These are phyloP conservation scores for Oryzias celebensis DNA, from an alignment of 2,113 vertebrate species.

Conservation along the genomic window DNA sequence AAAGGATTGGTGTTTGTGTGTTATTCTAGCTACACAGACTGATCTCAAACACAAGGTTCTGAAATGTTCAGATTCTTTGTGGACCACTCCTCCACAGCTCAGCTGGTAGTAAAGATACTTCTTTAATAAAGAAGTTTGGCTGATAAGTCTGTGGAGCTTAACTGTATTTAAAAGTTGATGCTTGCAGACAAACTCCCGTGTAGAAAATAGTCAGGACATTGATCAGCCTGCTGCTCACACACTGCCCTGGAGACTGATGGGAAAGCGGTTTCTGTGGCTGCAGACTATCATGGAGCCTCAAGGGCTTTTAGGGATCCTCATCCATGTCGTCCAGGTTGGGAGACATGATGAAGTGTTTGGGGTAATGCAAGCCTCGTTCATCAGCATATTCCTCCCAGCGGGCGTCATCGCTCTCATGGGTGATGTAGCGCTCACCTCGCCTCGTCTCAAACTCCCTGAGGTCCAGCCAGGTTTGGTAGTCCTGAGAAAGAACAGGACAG, in stretches of 20 bases:
- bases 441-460: conserved; percentile 96
- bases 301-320: conserved; percentile 87
- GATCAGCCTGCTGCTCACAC: neutral
- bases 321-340: conserved; percentile 98
- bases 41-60: no score
- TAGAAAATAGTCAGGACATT: no score
- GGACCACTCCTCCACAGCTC: no score
- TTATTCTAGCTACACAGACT: no score
- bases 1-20: no score
- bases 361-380: conserved; percentile 80
- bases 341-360: conserved; percentile 97
- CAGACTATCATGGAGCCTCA: neutral
- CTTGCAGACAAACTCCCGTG: no score
- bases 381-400: conserved; percentile 94
- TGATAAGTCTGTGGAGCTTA: no score
- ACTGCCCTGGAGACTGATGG: neutral
- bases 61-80: no score
- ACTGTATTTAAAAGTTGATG: no score
- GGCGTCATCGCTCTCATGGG: conserved; percentile 94
- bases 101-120: no score
- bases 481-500: conserved; percentile 32
- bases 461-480: conserved; percentile 98
- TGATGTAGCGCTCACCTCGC: conserved; percentile 95
- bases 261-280: neutral
- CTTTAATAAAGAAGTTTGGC: no score